Evolutionary conservation across 2,888 invertebrate genomes (phyloP).

Genomic region (Perizoma flavofasciatum): DNA sequence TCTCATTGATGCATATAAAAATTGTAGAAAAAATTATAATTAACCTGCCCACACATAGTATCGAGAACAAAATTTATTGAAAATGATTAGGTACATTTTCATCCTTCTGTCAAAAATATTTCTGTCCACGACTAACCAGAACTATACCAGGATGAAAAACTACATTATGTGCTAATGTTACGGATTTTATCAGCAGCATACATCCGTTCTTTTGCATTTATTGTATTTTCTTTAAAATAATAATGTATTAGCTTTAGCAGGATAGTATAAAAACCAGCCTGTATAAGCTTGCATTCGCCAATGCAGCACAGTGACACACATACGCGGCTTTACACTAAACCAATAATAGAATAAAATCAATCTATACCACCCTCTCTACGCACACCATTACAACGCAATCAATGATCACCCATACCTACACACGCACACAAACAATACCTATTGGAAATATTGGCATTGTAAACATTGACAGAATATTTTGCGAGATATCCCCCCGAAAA

Average conservation of each 20-base stretch:
- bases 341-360: conserved; percentile 83
- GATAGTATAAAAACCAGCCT: conserved; percentile 44
- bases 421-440: conserved; percentile 59
- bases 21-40: no score
- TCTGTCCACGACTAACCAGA: no score
- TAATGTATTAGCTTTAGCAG: background rate
- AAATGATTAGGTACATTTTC: no score
- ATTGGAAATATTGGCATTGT: conserved; percentile 81
- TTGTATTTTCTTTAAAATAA: no score
- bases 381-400: conserved; percentile 65
- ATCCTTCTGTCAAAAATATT: no score
- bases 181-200: no score
- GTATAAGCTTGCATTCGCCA: conserved; percentile 60
- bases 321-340: conserved; percentile 82
- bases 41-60: no score
- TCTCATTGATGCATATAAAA: no score
- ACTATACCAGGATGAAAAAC: no score
- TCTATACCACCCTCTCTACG: conserved; percentile 78
- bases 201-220: no score
- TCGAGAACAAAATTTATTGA: no score
- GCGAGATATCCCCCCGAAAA: conserved; percentile 70
- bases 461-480: conserved; percentile 78
- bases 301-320: conserved; percentile 81
- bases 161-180: no score
- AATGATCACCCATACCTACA: conserved; percentile 58